These are phyloP conservation scores for Athripsodes cinereus DNA, from an alignment of 2,888 invertebrate species.

Conservation along the genomic window DNA sequence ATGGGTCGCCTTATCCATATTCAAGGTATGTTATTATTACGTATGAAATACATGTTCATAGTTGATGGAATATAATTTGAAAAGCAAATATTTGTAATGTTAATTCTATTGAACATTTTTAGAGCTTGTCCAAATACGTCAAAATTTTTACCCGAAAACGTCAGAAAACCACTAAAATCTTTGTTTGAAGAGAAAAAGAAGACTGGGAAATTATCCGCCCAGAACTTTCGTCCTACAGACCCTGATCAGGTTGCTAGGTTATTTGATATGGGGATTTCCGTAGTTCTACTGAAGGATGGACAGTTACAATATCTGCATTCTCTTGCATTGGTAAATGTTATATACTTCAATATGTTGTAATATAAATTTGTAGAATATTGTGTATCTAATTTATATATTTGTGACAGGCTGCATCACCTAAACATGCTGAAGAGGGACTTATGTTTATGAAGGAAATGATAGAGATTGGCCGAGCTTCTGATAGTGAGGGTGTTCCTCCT, in stretches of 20 bases:
- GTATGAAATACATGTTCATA: background rate
- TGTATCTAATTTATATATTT: background rate
- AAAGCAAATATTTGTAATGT: background rate
- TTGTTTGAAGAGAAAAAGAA: conserved; percentile 77
- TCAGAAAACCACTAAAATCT: conserved; percentile 77
- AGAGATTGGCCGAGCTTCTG: conserved; percentile 43
- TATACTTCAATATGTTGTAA: background rate
- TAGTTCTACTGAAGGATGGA: conserved; percentile 83
- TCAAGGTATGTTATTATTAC: conserved; percentile 31
- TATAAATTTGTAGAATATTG: no score
- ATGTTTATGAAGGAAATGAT: conserved; percentile 95
- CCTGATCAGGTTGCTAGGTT: conserved; percentile 81
- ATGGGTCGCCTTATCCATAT: conserved; percentile 28
- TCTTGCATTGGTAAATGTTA: conserved; percentile 65
- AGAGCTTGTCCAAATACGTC: conserved; percentile 82
- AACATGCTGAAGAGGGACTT: conserved; percentile 87
- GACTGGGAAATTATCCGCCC: conserved; percentile 55
- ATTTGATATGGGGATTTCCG: conserved; percentile 91
- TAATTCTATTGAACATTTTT: conserved; percentile 23
- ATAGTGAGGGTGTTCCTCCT: conserved; percentile 32
- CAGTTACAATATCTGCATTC: conserved; percentile 88
- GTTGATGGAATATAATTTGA: background rate
- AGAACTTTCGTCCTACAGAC: conserved; percentile 77
- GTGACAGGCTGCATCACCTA: conserved; percentile 72
- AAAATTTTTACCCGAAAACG: conserved; percentile 75